A percentile compares a stretch with the other conserved stretches of the same genome.
These are phyloP conservation scores for Protobothrops mucrosquamatus DNA, from an alignment of 2,113 vertebrate species.

Conservation along the genomic window DNA sequence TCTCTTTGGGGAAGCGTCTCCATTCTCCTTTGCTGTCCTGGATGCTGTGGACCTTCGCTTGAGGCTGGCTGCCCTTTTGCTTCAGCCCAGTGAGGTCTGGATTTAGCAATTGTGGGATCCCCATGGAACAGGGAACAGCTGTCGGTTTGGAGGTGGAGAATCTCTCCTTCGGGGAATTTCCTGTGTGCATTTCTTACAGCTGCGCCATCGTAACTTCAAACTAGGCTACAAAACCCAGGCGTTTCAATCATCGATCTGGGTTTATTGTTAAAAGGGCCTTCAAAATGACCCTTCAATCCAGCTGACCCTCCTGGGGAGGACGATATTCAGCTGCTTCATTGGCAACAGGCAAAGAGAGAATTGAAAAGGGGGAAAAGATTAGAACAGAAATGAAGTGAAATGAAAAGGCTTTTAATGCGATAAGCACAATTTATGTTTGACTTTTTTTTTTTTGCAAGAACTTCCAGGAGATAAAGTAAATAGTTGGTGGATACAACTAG, in stretches of 20 bases:
- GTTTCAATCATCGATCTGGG: constrained; percentile 40
- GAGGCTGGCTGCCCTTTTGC: background rate
- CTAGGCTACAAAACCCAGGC: constrained; percentile 47
- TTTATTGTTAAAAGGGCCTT: background rate
- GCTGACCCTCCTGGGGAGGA: constrained; percentile 36
- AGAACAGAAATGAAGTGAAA: constrained; percentile 43
- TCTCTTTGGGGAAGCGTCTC: background rate
- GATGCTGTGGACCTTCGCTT: background rate
- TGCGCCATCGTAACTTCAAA: background rate
- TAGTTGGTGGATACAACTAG: background rate
- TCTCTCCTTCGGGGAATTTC: background rate
- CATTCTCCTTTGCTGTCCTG: background rate
- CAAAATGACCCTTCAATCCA: constrained; percentile 21
- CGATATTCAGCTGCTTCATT: constrained; percentile 57
- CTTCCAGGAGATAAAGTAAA: background rate
- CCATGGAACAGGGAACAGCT: background rate
- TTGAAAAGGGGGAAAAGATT: background rate
- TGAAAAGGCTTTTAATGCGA: constrained; percentile 6
- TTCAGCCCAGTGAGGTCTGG: background rate
- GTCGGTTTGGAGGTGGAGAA: background rate
- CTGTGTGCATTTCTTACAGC: background rate
- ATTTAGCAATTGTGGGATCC: background rate
- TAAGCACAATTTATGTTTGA: constrained; percentile 27
- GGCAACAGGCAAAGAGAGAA: constrained; percentile 47
- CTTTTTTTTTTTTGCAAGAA: constrained; percentile 6